Conservation (phyloP, 1,140 invertebrate genomes). For the Bombus waltoni region DNA sequence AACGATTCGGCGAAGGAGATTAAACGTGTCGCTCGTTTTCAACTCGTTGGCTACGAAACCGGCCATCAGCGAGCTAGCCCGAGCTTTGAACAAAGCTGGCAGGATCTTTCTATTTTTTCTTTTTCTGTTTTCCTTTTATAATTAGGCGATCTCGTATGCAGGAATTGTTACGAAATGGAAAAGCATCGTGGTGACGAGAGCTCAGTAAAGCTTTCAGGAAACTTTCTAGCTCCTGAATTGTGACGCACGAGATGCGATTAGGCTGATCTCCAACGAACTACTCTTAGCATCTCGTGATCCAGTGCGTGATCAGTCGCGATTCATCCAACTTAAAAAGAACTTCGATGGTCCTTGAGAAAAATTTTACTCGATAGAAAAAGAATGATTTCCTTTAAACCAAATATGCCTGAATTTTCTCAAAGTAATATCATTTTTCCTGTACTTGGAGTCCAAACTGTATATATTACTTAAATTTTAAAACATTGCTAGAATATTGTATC, state of each 20-base stretch:
- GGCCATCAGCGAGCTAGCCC: slow-evolving; percentile 61
- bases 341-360: too few relatives aligned
- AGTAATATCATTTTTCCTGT: too few relatives aligned
- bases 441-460: too few relatives aligned
- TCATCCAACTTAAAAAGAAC: neutral
- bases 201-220: neutral
- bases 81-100: slow-evolving; percentile 64
- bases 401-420: neutral
- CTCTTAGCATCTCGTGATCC: slow-evolving; percentile 44
- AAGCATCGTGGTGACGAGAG: slow-evolving; percentile 5
- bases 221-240: slow-evolving; percentile 4
- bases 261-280: slow-evolving; percentile 26
- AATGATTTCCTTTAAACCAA: neutral
- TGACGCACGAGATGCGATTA: slow-evolving; percentile 43
- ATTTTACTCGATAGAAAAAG: neutral
- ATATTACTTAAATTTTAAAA: too few relatives aligned
- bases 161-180: slow-evolving; percentile 1
- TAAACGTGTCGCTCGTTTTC: slow-evolving; percentile 11
- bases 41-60: slow-evolving; percentile 56
- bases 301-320: slow-evolving; percentile 39
- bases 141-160: slow-evolving; percentile 9
- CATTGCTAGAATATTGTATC: too few relatives aligned
- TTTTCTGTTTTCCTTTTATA: neutral
- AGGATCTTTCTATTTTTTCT: neutral
- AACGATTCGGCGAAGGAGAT: neutral